Conservation (phyloP, 2,113 vertebrate species). For the Petrocephalus zakoni region DNA sequence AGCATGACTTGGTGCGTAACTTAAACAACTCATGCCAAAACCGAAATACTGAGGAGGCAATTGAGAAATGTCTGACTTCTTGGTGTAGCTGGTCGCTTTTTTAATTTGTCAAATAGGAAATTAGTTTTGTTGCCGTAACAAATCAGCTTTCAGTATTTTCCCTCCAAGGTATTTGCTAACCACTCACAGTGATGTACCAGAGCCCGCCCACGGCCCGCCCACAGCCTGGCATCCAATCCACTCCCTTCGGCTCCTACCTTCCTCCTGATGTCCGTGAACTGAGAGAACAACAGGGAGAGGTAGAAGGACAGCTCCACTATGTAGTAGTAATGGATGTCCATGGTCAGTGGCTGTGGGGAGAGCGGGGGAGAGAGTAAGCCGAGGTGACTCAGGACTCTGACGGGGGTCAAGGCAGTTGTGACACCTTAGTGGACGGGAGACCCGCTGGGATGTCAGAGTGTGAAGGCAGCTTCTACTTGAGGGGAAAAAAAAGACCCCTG, state of each 20-base stretch:
- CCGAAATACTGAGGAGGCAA: background rate
- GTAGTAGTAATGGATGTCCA: conserved; percentile 95
- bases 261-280: conserved; percentile 95
- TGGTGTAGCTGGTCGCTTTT: background rate
- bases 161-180: background rate
- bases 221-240: too few species aligned
- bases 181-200: background rate
- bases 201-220: background rate
- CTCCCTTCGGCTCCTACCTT: conserved; percentile 75
- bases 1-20: background rate
- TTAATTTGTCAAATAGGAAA: background rate
- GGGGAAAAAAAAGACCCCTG: background rate
- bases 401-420: background rate
- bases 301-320: conserved; percentile 93
- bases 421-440: background rate
- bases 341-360: conserved; percentile 77
- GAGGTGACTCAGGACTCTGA: background rate
- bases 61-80: background rate
- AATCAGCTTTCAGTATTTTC: background rate
- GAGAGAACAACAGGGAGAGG: conserved; percentile 93
- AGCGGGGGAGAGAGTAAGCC: conserved; percentile 1
- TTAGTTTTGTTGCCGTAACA: background rate
- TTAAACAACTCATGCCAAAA: background rate
- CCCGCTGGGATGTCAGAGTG: background rate
- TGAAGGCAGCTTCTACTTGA: background rate